Base-by-base conservation (phyloP, 2,113 vertebrate species). In the Antigone vipio region DNA sequence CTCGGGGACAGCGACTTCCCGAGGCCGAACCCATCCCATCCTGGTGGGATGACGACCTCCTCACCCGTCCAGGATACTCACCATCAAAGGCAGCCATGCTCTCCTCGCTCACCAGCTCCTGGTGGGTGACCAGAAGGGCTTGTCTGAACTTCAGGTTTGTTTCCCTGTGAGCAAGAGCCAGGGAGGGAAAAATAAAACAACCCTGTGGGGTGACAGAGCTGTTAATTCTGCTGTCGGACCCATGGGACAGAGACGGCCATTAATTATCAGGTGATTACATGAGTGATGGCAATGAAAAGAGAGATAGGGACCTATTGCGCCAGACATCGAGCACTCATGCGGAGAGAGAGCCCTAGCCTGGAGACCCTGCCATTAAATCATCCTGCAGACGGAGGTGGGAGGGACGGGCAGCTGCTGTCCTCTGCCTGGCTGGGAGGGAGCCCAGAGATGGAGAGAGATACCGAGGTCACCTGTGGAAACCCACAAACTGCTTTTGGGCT, bases 101-200 rank as follows among this genome's bases (percentile, higher is more conserved):
- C 44, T 98, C 98, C 23, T 98, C 92, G 1, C 81, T 97, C 73
- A 94, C 97, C 88, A 99, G 97, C 64, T 98, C 94, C 8, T 95
- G 49, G 69, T 99, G 99, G 8, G 99, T 99, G n/a, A 98, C 76
- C 21, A 60, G 45, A 19, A 98, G 97, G 9, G 99, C 99, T 95
- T 99, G 99, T 24, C 98, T 98, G 96, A 98, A 99, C 97, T 99
- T 99, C 71, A 99, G 91, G 93, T 99, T 99, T 26, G 98, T 99
- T 97, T 99, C 99, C 84, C 99, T 99, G 97, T 9, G 29, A 82
- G 69, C 10, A 59, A 79, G 42, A 85, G 32, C 73, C 30, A 64
- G 34, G 17, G 27, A 83, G 47, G 24, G 72, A 27, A 35, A 38
- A 71, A 59, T 32, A 9, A 62, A 92, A 52, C 34, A 26, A 21